Conservation (phyloP, 1,140 invertebrate genomes). For the Zaprionus nigranus region DNA sequence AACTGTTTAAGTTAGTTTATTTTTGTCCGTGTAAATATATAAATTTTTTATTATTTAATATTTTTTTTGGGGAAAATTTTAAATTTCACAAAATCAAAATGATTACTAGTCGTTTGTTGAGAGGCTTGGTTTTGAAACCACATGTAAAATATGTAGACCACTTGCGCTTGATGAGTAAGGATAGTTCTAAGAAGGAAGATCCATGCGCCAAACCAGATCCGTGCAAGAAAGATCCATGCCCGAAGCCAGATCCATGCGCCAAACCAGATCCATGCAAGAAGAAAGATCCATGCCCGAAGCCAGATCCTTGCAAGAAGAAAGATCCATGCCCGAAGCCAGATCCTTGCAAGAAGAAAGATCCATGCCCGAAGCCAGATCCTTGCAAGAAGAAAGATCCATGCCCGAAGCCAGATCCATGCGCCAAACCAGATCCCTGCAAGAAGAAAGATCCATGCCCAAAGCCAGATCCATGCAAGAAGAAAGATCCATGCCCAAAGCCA, state of each 20-base stretch:
- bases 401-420: not conserved
- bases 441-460: not conserved
- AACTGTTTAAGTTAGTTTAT: too few relatives aligned
- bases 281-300: not conserved
- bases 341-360: constrained; percentile 17
- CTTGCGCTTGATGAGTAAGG: not conserved
- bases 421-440: constrained; percentile 4
- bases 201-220: too few relatives aligned
- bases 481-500: too few relatives aligned
- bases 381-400: constrained; percentile 20
- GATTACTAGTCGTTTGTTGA: constrained; percentile 31
- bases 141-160: not conserved
- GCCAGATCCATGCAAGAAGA: too few relatives aligned
- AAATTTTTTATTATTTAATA: too few relatives aligned
- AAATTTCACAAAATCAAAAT: constrained; percentile 2
- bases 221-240: too few relatives aligned
- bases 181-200: too few relatives aligned
- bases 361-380: not conserved
- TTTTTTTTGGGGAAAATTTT: not conserved
- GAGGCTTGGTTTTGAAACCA: not conserved
- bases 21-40: too few relatives aligned
- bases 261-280: not conserved
- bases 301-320: constrained; percentile 2
- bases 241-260: not conserved
- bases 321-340: too few relatives aligned